Conservation (phyloP, 2,888 invertebrate species). For the Molorchus minor region DNA sequence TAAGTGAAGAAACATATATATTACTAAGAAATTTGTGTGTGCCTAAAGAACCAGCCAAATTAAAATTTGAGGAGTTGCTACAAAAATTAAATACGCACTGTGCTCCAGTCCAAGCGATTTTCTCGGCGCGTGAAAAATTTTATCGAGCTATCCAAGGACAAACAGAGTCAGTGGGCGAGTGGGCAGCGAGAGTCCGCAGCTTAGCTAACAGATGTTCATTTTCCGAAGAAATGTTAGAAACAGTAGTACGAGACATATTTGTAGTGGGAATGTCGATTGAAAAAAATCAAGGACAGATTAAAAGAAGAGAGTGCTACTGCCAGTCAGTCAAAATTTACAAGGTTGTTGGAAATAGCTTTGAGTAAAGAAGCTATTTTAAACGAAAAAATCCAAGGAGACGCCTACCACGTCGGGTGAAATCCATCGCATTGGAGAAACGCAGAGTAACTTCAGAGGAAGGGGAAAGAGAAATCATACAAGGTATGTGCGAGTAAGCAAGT, state of each 20-base stretch:
- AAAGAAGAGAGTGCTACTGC: conserved; percentile 3
- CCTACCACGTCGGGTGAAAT: not conserved
- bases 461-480: not conserved
- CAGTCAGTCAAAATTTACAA: not conserved
- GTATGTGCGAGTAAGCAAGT: not conserved
- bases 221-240: not conserved
- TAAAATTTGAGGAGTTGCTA: not conserved
- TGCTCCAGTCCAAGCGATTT: conserved; percentile 1
- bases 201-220: not conserved
- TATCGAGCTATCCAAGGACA: not conserved
- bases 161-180: not conserved
- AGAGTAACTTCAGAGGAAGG: not conserved
- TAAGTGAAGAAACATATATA: conserved; percentile 14
- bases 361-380: not conserved
- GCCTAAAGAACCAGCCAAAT: conserved; percentile 5
- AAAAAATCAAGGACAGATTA: conserved; percentile 4
- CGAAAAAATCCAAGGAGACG: not conserved
- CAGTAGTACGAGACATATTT: conserved; percentile 2
- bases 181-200: not conserved
- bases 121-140: conserved; percentile 2
- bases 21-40: conserved; percentile 17
- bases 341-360: not conserved
- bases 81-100: not conserved
- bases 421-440: not conserved
- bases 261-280: not conserved